Evolutionary conservation across 2,113 vertebrate genomes (phyloP), one percentile per base, ranked within the genome.

Genomic region (Myrmecophaga tridactyla): DNA sequence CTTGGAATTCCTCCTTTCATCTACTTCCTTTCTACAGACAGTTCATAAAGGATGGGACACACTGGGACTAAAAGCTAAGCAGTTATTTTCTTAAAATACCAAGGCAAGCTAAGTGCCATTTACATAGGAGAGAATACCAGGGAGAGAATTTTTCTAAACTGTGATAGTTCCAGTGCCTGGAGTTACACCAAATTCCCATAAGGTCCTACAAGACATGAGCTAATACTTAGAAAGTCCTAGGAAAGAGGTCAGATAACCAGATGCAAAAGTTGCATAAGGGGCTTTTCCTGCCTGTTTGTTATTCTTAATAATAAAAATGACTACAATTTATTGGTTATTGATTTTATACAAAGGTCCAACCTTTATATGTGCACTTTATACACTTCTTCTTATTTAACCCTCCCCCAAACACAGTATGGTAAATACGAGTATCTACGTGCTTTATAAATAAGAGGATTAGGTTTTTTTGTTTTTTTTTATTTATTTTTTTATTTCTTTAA

Each of bases 1-100:
- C 94, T 76, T 91, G 89, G 95, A 96, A 97, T 95, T 86, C 67
- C 58, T 72, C 62, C 70, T 94, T 95, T 97, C 63, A 90, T 96
- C 95, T 96, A 94, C 51, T 96, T 95, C 73, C 92, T 97, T 94
- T 96, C 88, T 83, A 89, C 88, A 94, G 85, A 95, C 96, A 96
- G 96, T 94, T 95, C 96, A 81, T 97, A 96, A 97, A 96, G 84
- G 86, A 96, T 90, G 95, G 84, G 67, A 56, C 87, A 92, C 85
- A 80, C 25, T 60, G 56, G 88, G 67, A 70, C 94, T 72, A 69
- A 93, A 95, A 96, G 73, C 65, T 92, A 86, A 86, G 60, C 84
- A 63, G 43, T 65, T 67, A 76, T 92, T 90, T n/a, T 96, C 70
- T 95, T 85, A 69, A 96, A 72, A 90, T 72, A 72, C 34, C 82